Evolutionary conservation across 2,888 invertebrate species (phyloP).

Genomic region (Dryocosmus kuriphilus): DNA sequence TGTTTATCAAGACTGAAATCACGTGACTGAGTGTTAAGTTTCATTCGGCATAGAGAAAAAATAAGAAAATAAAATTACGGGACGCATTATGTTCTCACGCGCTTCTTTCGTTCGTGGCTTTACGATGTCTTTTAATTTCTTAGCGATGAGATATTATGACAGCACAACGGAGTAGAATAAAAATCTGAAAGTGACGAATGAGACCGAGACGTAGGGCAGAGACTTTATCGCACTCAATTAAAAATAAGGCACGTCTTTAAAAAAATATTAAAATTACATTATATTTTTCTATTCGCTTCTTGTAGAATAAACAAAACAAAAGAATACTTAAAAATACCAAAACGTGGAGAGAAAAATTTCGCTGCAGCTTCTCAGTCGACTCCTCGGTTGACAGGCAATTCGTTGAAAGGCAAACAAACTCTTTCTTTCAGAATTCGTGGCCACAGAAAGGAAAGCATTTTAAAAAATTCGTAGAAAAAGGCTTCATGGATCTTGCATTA

Average conservation of each 20-base stretch:
- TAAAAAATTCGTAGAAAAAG: no score
- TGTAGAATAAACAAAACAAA: no score
- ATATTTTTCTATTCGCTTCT: not conserved
- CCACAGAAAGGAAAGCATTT: conserved; percentile 46
- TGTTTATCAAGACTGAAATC: conserved; percentile 45
- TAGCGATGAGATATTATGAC: not conserved
- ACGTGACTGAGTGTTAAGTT: conserved; percentile 45
- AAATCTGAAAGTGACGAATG: not conserved
- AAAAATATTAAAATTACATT: no score
- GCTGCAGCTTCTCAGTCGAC: conserved; percentile 70
- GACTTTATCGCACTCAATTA: not conserved
- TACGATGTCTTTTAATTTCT: not conserved
- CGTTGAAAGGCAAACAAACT: conserved; percentile 71
- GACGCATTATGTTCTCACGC: conserved; percentile 2
- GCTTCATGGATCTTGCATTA: no score
- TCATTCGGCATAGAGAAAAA: conserved; percentile 41
- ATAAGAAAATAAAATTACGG: not conserved
- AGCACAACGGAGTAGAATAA: not conserved
- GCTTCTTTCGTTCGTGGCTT: not conserved
- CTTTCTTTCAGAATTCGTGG: conserved; percentile 68
- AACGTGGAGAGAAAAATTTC: conserved; percentile 65
- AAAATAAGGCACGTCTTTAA: no score
- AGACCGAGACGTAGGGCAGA: not conserved
- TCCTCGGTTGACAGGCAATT: no score
- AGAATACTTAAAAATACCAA: conserved; percentile 2